Percentiles rank a stretch among this genome's conserved stretches.
Conservation (phyloP, 2,113 vertebrate genomes). For the Gnathonemus longibarbis region DNA sequence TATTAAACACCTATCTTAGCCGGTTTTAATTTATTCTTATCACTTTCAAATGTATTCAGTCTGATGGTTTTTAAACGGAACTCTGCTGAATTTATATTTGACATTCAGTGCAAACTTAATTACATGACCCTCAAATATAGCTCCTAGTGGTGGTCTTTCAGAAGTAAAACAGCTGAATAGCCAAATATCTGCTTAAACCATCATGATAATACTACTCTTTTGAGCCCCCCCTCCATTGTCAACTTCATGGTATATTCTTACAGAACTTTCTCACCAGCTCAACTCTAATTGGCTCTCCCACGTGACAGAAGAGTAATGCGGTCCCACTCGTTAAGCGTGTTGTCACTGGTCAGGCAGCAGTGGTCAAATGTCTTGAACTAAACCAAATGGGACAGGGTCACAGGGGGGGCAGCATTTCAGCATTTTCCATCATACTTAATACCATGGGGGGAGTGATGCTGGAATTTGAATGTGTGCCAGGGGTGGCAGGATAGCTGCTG, state of each 20-base stretch:
- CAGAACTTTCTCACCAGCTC: background rate
- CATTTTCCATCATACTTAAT: background rate
- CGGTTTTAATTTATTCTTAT: background rate
- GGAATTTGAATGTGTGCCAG: background rate
- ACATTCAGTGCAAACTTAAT: conserved; percentile 13
- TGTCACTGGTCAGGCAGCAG: background rate
- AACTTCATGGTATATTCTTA: background rate
- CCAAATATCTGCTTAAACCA: background rate
- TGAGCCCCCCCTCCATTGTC: background rate
- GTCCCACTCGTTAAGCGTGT: background rate
- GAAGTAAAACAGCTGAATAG: background rate
- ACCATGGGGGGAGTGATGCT: background rate
- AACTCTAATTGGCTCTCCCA: background rate
- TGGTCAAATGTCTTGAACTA: background rate
- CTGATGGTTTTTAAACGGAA: conserved; percentile 3
- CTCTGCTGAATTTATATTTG: background rate
- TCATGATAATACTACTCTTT: background rate
- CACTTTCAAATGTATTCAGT: conserved; percentile 11
- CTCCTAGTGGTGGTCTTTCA: background rate
- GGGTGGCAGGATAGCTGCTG: background rate
- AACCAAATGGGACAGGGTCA: background rate
- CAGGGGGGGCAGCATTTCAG: background rate
- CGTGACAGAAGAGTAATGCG: background rate
- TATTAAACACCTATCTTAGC: conserved; percentile 1
- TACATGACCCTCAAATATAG: conserved; percentile 11